phyloP scores from a whole-genome alignment of 2,113 vertebrate genomes.

The Formicarius rufipectus region DNA sequence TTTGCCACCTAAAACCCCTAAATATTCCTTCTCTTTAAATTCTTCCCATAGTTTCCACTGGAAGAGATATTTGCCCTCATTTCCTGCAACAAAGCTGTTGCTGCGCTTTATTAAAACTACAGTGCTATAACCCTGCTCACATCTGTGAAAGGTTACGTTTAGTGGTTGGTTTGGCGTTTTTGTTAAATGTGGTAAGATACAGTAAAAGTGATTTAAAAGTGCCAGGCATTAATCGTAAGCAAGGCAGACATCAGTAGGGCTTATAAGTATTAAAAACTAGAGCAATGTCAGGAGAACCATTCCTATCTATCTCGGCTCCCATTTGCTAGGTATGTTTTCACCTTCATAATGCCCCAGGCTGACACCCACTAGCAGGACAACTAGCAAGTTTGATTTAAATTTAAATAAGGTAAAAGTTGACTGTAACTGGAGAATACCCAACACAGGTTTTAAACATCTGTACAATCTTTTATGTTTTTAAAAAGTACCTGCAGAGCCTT shows the following conservation, averaged over 20 bases:
- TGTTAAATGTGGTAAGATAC: background rate
- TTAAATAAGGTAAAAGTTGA: background rate
- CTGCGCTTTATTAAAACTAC: constrained; percentile 4
- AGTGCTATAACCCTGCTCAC: background rate
- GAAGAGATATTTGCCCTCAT: constrained; percentile 32
- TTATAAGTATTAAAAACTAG: background rate
- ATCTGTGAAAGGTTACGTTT: background rate
- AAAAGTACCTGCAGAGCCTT: background rate
- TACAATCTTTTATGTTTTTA: background rate
- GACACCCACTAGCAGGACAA: background rate
- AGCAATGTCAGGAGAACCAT: background rate
- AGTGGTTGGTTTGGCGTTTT: background rate
- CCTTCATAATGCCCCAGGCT: background rate
- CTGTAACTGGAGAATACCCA: background rate
- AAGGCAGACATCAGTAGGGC: background rate
- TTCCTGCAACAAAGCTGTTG: constrained; percentile 48
- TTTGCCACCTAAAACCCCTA: background rate
- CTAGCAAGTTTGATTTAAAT: background rate
- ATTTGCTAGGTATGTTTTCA: background rate
- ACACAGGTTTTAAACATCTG: background rate
- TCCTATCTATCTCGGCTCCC: background rate
- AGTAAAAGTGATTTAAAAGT: background rate
- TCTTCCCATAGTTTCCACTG: constrained; percentile 37
- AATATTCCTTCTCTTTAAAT: constrained; percentile 22
- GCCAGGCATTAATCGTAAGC: background rate